Base-by-base conservation (phyloP, 2,797 vertebrate genomes). In the Cichlasoma orientale region DNA sequence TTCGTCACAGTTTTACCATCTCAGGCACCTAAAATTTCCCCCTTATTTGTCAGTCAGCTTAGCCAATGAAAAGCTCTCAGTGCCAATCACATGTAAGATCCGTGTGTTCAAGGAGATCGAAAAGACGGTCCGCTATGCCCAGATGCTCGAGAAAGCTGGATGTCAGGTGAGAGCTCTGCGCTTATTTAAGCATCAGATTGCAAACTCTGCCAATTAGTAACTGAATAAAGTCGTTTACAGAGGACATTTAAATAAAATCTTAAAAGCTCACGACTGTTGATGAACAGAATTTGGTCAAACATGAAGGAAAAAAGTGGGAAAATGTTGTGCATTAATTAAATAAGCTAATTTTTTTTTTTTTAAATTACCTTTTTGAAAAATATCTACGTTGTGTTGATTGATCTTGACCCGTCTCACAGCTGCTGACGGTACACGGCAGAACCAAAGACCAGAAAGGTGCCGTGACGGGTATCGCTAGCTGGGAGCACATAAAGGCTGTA, bases 371-470 rank as follows among this genome's bases (percentile, higher is more conserved):
- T 41, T 41, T 41, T 4, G 12, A 4, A 29, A 18, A 12, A 0
- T 0, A 10, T 1, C 1, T 11, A 5, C 14, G 10, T 44, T 44
- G 41, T 27, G 36, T 12, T 66, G 3, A 19, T 68, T 0, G 16
- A 25, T 66, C 0, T 47, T 47, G 18, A 47, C 5, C 5, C 27
- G 63, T 68, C 10, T 89, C 75, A 5, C 75, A 99, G 98, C 83
- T 99, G 82, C 92, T 99, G 87, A 98, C 98, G 0, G 97, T 99
- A 47, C 98, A 99, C 0, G 98, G 98, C 55, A 96, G 98, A 80
- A 99, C 98, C 84, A 99, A 99, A 90, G 98, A 99, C 55, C 98
- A 99, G 95, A 99, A 98, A 86, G 98, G 98, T 44, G 93, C 97
- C 0, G 88, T 96, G 86, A 96, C 97, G 0, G 98, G 98, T 0